A percentile compares a stretch with the other conserved stretches of the same genome.
phyloP scores from a whole-genome alignment of 2,113 vertebrate genomes.

The Lophotis ruficrista region DNA sequence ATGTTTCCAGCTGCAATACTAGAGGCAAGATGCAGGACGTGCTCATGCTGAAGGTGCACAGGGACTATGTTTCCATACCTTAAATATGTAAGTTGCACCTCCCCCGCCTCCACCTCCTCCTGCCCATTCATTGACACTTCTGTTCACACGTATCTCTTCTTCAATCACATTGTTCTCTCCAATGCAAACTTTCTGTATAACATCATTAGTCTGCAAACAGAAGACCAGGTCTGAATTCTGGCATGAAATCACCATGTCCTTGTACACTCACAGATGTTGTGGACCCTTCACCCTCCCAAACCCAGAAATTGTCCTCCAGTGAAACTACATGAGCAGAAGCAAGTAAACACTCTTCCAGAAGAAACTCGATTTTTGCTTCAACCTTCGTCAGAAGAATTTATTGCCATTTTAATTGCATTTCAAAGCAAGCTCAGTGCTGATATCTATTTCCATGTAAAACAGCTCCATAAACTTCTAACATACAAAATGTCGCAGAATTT shows the following conservation, averaged over 20 bases:
- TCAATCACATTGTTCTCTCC: slow-evolving; percentile 89
- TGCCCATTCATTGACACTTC: slow-evolving; percentile 84
- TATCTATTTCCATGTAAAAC: background rate
- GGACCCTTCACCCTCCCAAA: background rate
- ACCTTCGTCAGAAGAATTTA: background rate
- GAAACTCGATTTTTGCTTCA: background rate
- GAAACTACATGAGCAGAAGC: background rate
- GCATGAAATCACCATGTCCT: background rate
- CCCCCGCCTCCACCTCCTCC: slow-evolving; percentile 95
- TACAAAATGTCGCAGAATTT: background rate
- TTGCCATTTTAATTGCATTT: background rate
- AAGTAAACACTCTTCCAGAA: background rate
- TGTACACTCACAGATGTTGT: rapidly evolving
- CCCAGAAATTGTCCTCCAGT: background rate
- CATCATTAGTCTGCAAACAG: slow-evolving; percentile 78
- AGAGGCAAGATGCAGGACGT: background rate
- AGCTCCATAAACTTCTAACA: background rate
- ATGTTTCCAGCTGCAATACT: background rate
- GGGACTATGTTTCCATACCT: slow-evolving; percentile 76
- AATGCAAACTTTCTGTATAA: slow-evolving; percentile 88
- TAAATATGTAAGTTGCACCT: slow-evolving; percentile 95
- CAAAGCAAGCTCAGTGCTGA: background rate
- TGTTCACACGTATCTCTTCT: slow-evolving; percentile 85
- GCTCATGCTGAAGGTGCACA: background rate
- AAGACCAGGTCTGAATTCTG: background rate